Evolutionary conservation across 2,113 vertebrate species (phyloP), one percentile per base, ranked within the genome.

Genomic region (Scomber japonicus): DNA sequence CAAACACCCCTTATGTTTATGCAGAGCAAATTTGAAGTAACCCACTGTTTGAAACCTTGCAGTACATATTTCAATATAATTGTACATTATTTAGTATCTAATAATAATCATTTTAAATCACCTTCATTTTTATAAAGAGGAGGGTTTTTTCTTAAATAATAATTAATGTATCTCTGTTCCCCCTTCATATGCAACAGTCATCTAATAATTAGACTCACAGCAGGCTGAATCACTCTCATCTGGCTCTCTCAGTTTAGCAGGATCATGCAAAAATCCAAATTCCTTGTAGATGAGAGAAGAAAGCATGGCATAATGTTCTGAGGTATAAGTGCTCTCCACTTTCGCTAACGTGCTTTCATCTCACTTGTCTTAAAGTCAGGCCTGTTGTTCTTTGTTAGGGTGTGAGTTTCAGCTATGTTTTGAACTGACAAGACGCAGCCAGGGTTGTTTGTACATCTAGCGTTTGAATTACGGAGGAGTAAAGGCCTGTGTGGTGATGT

Each of bases 381-480:
- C 82, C 87, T 79, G 83, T 87, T 88, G 83, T 89, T 84, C 87
- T 90, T 82, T 85, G 90, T 89, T 68, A 27, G 67, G 91, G 92
- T 94, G 81, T 91, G 83, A 67, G 91, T 93, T 93, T 92, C 90
- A 83, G 65, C 86, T 59, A 24, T 80, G 78, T 89, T 88, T 63
- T 90, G 69, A 79, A 80, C 77, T 77, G 89, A 90, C 90, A 63
- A 71, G 83, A 90, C 89, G 87, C 89, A 72, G 82, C 65, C 74
- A 78, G 86, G 50, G 78, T 88, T 92, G 87, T 92, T 86, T 81
- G 84, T 78, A 91, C 87, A 90, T 92, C 91, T 86, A 87, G 83
- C 66, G 63, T 87, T 85, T 79, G 83, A 87, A 86, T 91, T 83
- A 73, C 77, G 40, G 66, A 86, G 75, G 88, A 88, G 89, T 80